Conservation (phyloP, 2,888 invertebrate genomes). For the Aromia moschata region DNA sequence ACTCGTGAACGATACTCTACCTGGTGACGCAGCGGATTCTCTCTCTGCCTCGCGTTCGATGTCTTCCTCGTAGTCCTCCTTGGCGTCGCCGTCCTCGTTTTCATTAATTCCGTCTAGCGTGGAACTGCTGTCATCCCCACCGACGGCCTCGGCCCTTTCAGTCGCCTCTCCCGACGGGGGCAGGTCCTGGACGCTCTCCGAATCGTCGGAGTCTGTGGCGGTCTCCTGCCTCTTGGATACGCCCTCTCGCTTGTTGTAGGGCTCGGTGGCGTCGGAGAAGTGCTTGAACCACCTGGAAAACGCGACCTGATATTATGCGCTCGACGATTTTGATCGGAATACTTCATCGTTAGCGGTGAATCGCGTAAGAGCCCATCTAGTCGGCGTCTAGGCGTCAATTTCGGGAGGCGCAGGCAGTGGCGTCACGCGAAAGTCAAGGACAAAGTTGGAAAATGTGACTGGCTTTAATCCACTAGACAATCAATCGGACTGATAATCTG, state of each 20-base stretch:
- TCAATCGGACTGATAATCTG: no score
- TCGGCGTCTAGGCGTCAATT: conserved; percentile 16
- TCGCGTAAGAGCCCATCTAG: conserved; percentile 5
- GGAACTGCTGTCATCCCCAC: conserved; percentile 25
- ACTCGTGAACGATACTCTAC: no score
- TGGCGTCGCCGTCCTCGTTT: conserved; percentile 8
- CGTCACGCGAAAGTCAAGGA: no score
- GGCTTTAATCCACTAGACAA: no score
- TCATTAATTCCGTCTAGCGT: conserved; percentile 12
- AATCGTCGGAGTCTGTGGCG: conserved; percentile 41
- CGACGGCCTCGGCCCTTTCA: conserved; percentile 35
- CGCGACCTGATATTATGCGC: not conserved
- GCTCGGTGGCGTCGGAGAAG: conserved; percentile 47
- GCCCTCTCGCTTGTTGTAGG: conserved; percentile 55
- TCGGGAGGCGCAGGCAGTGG: conserved; percentile 13
- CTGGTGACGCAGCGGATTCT: conserved; percentile 22
- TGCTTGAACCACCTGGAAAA: conserved; percentile 48
- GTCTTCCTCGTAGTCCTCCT: conserved; percentile 1
- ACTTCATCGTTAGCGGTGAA: not conserved
- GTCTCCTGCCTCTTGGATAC: conserved; percentile 44
- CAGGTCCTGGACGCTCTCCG: conserved; percentile 40
- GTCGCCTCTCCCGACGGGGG: conserved; percentile 36
- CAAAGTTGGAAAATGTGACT: no score
- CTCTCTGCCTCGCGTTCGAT: conserved; percentile 13
- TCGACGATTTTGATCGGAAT: not conserved